These are phyloP conservation scores for Apteryx mantelli DNA, from an alignment of 2,113 vertebrate species.

Conservation along the genomic window DNA sequence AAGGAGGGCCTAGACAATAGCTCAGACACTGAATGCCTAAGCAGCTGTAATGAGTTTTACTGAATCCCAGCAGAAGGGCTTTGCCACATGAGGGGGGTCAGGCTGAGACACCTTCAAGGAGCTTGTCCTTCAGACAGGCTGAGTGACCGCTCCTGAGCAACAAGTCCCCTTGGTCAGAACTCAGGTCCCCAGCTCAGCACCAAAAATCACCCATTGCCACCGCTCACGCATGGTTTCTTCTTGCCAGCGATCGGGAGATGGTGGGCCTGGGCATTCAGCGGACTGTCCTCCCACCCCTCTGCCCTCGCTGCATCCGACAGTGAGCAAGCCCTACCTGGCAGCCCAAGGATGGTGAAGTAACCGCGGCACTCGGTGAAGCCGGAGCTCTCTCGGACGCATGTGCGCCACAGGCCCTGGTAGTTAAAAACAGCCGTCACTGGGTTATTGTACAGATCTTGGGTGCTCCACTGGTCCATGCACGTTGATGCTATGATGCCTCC, in stretches of 20 bases:
- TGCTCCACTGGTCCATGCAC: conserved; percentile 91
- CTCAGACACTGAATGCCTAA: background rate
- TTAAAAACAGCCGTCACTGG: conserved; percentile 85
- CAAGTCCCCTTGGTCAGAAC: background rate
- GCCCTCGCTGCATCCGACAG: fast-evolving
- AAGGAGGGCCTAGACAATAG: background rate
- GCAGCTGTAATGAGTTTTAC: background rate
- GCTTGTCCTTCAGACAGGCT: background rate
- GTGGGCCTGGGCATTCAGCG: background rate
- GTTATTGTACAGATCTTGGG: conserved; percentile 87
- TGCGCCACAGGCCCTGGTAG: conserved; percentile 91
- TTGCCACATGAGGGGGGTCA: fast-evolving
- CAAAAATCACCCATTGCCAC: fast-evolving
- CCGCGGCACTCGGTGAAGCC: conserved; percentile 90
- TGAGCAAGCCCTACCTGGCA: conserved; percentile 83
- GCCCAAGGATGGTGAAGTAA: conserved; percentile 89
- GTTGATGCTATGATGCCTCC: conserved; percentile 83
- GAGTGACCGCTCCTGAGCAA: fast-evolving
- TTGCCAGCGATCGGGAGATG: no score
- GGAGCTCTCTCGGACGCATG: conserved; percentile 85
- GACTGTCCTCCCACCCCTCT: background rate
- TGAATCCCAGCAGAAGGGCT: background rate
- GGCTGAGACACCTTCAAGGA: background rate
- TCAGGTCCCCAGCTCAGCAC: fast-evolving
- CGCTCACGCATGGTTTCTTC: fast-evolving